phyloP scores from a whole-genome alignment of 2,888 invertebrate genomes.

The Emmelina monodactyla region DNA sequence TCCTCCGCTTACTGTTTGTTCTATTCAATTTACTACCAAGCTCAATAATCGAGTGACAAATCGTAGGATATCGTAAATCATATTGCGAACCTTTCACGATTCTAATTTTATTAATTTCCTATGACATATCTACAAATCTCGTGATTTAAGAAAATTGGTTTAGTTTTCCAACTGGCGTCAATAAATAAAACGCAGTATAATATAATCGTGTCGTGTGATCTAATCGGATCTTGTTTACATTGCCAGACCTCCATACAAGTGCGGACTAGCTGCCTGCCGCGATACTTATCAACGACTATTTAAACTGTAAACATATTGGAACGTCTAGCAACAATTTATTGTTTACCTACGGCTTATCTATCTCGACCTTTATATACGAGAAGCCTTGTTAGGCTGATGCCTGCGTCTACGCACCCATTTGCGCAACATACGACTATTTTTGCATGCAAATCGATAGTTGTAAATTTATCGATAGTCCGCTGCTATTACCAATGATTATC shows the following conservation, averaged over 20 bases:
- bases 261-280: conserved; percentile 13
- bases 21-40: too few relatives aligned
- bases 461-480: too few relatives aligned
- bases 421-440: conserved; percentile 39
- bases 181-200: too few relatives aligned
- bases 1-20: too few relatives aligned
- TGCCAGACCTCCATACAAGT: conserved; percentile 19
- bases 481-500: too few relatives aligned
- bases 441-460: conserved; percentile 42
- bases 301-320: conserved; percentile 46
- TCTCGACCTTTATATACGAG: conserved; percentile 33
- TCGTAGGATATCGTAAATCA: too few relatives aligned
- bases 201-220: conserved; percentile 36
- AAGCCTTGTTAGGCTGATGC: conserved; percentile 48
- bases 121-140: background rate
- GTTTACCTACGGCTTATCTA: conserved; percentile 44
- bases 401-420: conserved; percentile 40
- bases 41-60: too few relatives aligned
- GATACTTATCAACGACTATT: conserved; percentile 32
- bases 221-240: conserved; percentile 59
- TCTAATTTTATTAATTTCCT: conserved; percentile 1
- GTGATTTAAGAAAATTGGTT: conserved; percentile 33
- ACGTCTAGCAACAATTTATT: conserved; percentile 46
- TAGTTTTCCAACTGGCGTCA: conserved; percentile 33
- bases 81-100: too few relatives aligned